phyloP scores from a whole-genome alignment of 1,140 invertebrate genomes.

The Pentalonia nigronervosa region DNA sequence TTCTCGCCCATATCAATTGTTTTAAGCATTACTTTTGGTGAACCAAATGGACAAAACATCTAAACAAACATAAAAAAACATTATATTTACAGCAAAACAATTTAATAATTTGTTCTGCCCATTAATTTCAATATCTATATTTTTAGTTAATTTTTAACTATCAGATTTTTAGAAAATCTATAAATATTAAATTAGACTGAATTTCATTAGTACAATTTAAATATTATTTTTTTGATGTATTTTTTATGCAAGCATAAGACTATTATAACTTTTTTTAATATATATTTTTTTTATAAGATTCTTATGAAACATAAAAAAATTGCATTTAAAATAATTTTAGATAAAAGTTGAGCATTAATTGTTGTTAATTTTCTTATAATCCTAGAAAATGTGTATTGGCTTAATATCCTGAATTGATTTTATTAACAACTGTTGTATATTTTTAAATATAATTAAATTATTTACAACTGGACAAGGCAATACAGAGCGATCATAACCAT shows the following conservation, averaged over 20 bases:
- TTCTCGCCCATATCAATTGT: conserved; percentile 39
- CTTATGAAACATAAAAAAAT: too few species aligned
- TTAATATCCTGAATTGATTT: too few species aligned
- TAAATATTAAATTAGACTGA: not conserved
- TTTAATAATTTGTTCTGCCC: not conserved
- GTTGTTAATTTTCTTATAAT: too few species aligned
- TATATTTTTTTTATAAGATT: too few species aligned
- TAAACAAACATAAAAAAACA: conserved; percentile 30
- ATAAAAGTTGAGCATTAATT: too few species aligned
- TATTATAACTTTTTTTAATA: too few species aligned
- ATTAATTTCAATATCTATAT: not conserved
- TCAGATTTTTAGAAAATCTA: not conserved
- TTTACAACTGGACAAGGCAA: conserved; percentile 68
- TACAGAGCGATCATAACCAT: conserved; percentile 76
- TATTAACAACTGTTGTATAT: too few species aligned
- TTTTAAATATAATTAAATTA: not conserved
- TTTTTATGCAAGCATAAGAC: too few species aligned
- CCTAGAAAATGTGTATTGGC: too few species aligned
- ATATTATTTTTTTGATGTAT: not conserved
- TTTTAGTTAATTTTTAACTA: not conserved
- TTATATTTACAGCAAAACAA: not conserved
- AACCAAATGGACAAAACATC: conserved; percentile 48
- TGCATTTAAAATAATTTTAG: too few species aligned
- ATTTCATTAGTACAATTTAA: too few species aligned
- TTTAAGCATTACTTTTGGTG: conserved; percentile 48